These are phyloP conservation scores for Lordiphosa stackelbergi DNA, from an alignment of 1,140 invertebrate genomes.

Conservation along the genomic window DNA sequence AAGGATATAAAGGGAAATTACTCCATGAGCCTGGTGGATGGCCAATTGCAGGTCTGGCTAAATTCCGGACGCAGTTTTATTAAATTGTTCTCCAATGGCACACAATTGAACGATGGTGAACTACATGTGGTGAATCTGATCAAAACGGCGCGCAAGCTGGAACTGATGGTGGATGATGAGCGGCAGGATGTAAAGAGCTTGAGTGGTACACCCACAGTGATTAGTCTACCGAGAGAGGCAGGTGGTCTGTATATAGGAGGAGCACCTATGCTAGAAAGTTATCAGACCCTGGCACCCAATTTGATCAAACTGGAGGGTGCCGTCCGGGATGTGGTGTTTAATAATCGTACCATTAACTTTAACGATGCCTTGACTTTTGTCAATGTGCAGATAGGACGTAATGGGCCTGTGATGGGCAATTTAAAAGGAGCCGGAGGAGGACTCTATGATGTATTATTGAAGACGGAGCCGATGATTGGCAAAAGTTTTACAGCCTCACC, in stretches of 20 bases:
- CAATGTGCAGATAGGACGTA: constrained; percentile 85
- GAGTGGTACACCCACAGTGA: constrained; percentile 78
- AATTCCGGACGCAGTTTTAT: constrained; percentile 84
- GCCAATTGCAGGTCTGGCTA: constrained; percentile 81
- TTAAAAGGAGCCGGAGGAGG: constrained; percentile 42
- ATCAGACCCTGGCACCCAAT: constrained; percentile 59
- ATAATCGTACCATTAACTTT: constrained; percentile 84
- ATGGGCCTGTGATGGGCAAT: constrained; percentile 80
- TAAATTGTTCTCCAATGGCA: constrained; percentile 80
- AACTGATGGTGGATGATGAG: constrained; percentile 84
- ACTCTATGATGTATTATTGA: constrained; percentile 75
- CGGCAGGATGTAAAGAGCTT: constrained; percentile 79
- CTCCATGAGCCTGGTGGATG: constrained; percentile 82
- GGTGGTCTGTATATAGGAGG: constrained; percentile 78
- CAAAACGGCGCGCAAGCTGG: constrained; percentile 79
- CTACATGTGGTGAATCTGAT: constrained; percentile 81
- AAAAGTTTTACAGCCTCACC: constrained; percentile 76
- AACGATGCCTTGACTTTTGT: constrained; percentile 82
- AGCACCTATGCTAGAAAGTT: constrained; percentile 61
- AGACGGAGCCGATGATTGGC: constrained; percentile 77
- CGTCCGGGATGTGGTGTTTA: constrained; percentile 88
- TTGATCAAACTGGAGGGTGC: constrained; percentile 85
- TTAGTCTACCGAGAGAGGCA: constrained; percentile 78
- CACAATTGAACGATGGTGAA: constrained; percentile 81
- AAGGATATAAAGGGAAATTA: constrained; percentile 81